These are phyloP conservation scores for Spicauda simplicius DNA, from an alignment of 2,888 invertebrate species.

Conservation along the genomic window DNA sequence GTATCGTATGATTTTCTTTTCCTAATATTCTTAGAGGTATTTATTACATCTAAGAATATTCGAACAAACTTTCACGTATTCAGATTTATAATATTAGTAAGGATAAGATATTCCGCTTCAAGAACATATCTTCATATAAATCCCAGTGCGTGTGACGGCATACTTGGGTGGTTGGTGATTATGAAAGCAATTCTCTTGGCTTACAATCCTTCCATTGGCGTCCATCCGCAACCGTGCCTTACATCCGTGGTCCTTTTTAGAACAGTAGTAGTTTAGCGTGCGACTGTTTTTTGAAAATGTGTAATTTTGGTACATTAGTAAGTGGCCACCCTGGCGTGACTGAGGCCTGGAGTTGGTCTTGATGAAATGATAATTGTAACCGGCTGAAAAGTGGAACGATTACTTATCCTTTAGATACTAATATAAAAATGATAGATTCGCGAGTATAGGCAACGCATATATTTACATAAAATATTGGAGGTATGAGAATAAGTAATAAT, in stretches of 20 bases:
- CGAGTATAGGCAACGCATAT: too few species aligned
- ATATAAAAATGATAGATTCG: too few species aligned
- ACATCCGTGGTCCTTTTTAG: constrained; percentile 51
- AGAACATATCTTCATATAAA: constrained; percentile 42
- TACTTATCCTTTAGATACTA: too few species aligned
- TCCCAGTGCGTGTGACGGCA: constrained; percentile 44
- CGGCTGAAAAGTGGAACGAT: constrained; percentile 41
- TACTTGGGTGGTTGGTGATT: constrained; percentile 52
- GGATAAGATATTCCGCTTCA: background rate
- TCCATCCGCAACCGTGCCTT: constrained; percentile 44
- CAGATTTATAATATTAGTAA: too few species aligned
- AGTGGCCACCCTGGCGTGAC: constrained; percentile 35
- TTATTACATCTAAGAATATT: too few species aligned
- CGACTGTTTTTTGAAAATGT: constrained; percentile 49
- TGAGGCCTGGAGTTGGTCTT: constrained; percentile 34
- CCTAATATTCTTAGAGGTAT: too few species aligned
- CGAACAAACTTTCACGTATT: too few species aligned
- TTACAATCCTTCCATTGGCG: background rate
- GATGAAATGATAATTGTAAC: constrained; percentile 47
- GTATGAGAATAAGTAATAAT: too few species aligned
- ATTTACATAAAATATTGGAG: too few species aligned
- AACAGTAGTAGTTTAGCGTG: constrained; percentile 49
- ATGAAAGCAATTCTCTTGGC: constrained; percentile 39
- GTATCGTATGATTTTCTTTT: too few species aligned
- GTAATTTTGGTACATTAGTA: constrained; percentile 50